Evolutionary conservation across 2,113 vertebrate genomes (phyloP).

Genomic region (Trematomus loennbergii): DNA sequence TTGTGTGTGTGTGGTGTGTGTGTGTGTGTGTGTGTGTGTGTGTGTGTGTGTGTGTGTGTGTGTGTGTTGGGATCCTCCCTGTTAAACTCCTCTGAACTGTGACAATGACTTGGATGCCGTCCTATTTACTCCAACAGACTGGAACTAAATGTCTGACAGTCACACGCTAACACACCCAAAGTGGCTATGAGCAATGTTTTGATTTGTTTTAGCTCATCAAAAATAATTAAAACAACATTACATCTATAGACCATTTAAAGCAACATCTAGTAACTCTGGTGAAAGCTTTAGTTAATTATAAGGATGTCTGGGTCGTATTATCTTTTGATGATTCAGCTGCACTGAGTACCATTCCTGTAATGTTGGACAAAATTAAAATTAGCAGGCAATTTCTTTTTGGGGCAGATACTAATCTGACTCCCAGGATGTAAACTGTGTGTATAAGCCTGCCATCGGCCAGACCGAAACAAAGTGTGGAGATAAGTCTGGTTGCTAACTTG

Average conservation of each 20-base stretch:
- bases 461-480: no score
- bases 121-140: slow-evolving; percentile 49
- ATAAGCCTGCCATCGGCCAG: no score
- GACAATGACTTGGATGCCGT: slow-evolving; percentile 60
- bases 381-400: not conserved
- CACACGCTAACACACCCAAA: slow-evolving; percentile 34
- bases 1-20: slow-evolving; percentile 42
- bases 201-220: slow-evolving; percentile 39
- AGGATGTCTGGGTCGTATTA: not conserved
- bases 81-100: slow-evolving; percentile 63
- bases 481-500: not conserved
- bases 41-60: no score
- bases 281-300: not conserved
- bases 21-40: no score
- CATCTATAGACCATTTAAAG: slow-evolving; percentile 10
- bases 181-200: slow-evolving; percentile 14
- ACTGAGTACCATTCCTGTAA: not conserved
- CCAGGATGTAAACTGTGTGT: no score
- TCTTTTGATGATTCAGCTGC: not conserved
- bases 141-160: slow-evolving; percentile 38
- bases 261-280: not conserved
- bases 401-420: not conserved
- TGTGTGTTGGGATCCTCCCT: slow-evolving; percentile 46
- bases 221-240: slow-evolving; percentile 29
- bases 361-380: not conserved